Conservation (phyloP, 2,113 vertebrate species). For the Castor canadensis region DNA sequence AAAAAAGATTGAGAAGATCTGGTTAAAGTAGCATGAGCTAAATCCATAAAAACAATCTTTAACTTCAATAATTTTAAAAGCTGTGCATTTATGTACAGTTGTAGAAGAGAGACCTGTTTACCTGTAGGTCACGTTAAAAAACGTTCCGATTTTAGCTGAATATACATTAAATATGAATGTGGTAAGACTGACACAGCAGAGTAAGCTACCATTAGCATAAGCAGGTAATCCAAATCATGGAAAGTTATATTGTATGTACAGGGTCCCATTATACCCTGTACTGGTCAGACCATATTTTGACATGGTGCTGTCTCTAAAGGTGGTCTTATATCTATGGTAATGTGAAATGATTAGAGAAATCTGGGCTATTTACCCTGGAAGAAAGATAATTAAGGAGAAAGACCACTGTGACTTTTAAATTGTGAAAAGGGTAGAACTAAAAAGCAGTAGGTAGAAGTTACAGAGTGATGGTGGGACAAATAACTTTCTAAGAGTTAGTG, state of each 20-base stretch:
- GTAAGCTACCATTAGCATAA: neutral
- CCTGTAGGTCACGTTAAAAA: neutral
- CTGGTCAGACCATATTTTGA: neutral
- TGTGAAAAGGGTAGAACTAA: neutral
- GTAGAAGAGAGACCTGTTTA: neutral
- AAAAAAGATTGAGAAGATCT: too few species aligned
- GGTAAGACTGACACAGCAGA: neutral
- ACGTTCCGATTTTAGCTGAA: neutral
- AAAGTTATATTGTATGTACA: neutral
- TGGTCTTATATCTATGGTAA: neutral
- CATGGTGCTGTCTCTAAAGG: neutral
- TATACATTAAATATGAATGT: neutral
- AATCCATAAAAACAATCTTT: constrained; percentile 43
- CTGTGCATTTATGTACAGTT: neutral
- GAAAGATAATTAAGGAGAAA: neutral
- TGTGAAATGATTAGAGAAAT: neutral
- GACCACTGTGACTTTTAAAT: neutral
- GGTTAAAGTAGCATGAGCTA: neutral
- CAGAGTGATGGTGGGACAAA: neutral
- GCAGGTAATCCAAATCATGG: neutral
- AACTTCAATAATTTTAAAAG: neutral
- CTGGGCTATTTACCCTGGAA: neutral
- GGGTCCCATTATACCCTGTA: neutral
- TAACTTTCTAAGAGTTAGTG: neutral
- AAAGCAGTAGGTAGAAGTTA: neutral